Conservation (phyloP, 2,797 vertebrate species). For the Fistularia tabacaria region DNA sequence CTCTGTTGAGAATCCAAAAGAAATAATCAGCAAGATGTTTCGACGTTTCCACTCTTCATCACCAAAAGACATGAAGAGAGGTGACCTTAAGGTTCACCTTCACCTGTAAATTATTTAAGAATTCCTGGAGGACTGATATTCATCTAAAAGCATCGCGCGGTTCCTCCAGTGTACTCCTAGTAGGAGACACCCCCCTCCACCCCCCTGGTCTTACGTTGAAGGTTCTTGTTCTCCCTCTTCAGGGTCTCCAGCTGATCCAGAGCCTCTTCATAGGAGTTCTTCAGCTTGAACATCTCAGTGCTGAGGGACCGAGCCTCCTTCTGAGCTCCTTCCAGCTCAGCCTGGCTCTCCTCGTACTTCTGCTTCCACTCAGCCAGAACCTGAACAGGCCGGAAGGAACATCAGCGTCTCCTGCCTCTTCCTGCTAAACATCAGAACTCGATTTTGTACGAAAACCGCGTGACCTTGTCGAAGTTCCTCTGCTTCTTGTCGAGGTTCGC, state of each 20-base stretch:
- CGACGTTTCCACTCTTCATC: too few species aligned
- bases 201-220: slow-evolving; percentile 45
- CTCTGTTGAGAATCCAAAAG: slow-evolving; percentile 60
- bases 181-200: too few species aligned
- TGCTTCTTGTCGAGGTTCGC: slow-evolving; percentile 66
- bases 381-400: slow-evolving; percentile 24
- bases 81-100: too few species aligned
- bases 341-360: slow-evolving; percentile 83
- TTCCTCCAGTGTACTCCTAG: too few species aligned
- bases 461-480: slow-evolving; percentile 82
- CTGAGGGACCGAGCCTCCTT: slow-evolving; percentile 79
- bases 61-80: too few species aligned
- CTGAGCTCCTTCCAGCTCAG: slow-evolving; percentile 77
- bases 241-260: slow-evolving; percentile 82
- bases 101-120: too few species aligned
- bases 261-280: slow-evolving; percentile 82
- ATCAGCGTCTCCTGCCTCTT: neutral
- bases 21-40: neutral
- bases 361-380: slow-evolving; percentile 81
- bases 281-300: slow-evolving; percentile 83
- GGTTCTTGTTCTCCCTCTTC: slow-evolving; percentile 75
- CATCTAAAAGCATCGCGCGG: too few species aligned
- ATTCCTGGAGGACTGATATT: too few species aligned
- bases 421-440: too few species aligned
- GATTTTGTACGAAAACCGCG: too few species aligned